Base-by-base conservation (phyloP, 2,888 invertebrate genomes). In the Andrena camellia region DNA sequence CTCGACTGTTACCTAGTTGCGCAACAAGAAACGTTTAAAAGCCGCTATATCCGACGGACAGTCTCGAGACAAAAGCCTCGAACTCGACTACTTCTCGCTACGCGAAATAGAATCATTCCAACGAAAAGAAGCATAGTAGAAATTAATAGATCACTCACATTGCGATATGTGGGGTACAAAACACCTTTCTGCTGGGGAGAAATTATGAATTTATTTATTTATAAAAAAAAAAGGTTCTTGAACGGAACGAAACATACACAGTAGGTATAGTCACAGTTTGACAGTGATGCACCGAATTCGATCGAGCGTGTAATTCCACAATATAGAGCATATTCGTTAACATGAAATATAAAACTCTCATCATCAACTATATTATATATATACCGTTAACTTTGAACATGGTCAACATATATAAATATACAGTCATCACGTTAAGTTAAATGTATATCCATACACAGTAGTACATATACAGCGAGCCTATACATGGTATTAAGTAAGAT, bases 281-380 rank as follows among this genome's bases (percentile, higher is more conserved):
- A 87, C 79, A 83, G 83, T 89, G 88, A 88, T 88, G 85, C 84
- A 89, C 82, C 84, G 78, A 89, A 83, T 88, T 85, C 78, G 76
- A 83, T 86, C 83, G 72, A 81, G 79, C 88, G 78, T 86, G 57
- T 57, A 57, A 76, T 86, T 86, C 85, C 75, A 84, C 76, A 84
- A 83, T 87, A 86, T 82, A 90, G 77, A 88, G 86, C 86, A 87
- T 89, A 87, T 88, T 87, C 83, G 71, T 75, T 42, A 93, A 93
- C 93, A 92, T 92, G 93, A 91, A 92, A 93, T 93, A 93, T 93
- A 93, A 93, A 93, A 93, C 92, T 92, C 89, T 92, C 90, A 93
- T 91, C 90, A 90, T 92, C 91, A 93, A 93, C 92, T 92, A 92
- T 91, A 57, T 57, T 13, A 57, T 54, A 54, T 57, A 87, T 87